These are phyloP conservation scores for Brassicogethes aeneus DNA, from an alignment of 2,888 invertebrate species.

Conservation along the genomic window DNA sequence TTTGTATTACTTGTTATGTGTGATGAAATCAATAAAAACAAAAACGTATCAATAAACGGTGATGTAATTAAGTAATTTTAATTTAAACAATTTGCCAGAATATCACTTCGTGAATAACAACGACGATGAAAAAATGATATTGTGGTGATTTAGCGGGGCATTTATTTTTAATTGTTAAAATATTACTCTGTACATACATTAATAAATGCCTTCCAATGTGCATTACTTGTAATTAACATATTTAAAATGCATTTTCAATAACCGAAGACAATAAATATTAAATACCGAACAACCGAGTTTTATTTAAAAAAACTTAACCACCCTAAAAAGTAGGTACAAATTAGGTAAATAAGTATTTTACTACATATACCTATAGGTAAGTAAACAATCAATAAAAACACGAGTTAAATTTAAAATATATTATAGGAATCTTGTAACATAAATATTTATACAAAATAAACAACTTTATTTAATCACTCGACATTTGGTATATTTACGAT, in stretches of 20 bases:
- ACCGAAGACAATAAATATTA: constrained; percentile 43
- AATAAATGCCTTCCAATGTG: constrained; percentile 26
- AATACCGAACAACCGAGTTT: too few relatives aligned
- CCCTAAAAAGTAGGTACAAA: too few relatives aligned
- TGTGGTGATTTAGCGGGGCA: background rate
- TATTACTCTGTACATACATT: constrained; percentile 10
- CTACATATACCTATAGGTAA: too few relatives aligned
- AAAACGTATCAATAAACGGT: constrained; percentile 43
- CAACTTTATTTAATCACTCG: too few relatives aligned
- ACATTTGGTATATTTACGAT: too few relatives aligned
- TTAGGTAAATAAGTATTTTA: too few relatives aligned
- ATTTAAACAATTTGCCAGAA: background rate
- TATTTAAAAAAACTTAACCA: constrained; percentile 21
- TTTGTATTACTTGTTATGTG: too few relatives aligned
- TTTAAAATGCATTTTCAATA: constrained; percentile 43
- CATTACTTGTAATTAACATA: constrained; percentile 32
- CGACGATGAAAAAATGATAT: too few relatives aligned
- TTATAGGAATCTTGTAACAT: too few relatives aligned
- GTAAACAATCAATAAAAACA: too few relatives aligned
- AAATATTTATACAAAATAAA: too few relatives aligned
- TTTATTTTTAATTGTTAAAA: background rate
- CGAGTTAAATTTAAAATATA: too few relatives aligned
- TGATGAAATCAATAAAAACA: constrained; percentile 40
- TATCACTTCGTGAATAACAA: background rate
- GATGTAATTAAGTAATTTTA: constrained; percentile 31